Conservation (phyloP, 2,113 vertebrate species). For the Oxyruncus cristatus region DNA sequence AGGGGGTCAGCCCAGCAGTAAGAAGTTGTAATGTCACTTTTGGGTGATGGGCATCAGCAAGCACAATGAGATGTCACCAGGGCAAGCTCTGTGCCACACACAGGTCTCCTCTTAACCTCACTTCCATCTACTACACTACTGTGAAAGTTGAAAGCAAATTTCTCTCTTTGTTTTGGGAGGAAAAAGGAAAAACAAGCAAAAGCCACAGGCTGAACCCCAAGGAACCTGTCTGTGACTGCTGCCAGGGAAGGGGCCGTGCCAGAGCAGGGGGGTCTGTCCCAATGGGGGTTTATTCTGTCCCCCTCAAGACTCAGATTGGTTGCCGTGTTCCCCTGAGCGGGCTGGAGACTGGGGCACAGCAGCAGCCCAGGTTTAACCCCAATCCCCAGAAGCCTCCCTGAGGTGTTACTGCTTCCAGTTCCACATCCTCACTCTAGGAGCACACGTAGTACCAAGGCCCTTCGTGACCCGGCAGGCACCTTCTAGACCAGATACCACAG, state of each 20-base stretch:
- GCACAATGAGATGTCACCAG: background rate
- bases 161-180: background rate
- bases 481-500: background rate
- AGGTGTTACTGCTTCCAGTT: background rate
- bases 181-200: background rate
- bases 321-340: fast-evolving
- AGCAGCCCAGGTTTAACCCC: background rate
- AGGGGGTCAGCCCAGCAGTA: background rate
- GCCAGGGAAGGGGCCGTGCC: fast-evolving
- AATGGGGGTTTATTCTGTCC: background rate
- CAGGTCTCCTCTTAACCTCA: background rate
- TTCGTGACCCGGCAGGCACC: background rate
- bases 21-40: background rate
- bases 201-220: background rate
- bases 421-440: background rate
- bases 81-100: background rate
- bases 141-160: background rate
- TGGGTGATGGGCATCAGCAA: background rate
- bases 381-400: background rate
- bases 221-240: background rate
- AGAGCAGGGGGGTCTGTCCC: background rate
- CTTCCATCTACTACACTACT: background rate
- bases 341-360: background rate
- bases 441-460: background rate
- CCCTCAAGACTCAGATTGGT: fast-evolving